phyloP scores from a whole-genome alignment of 92 coral and sea anemone species.

The Actinernus sp. region DNA sequence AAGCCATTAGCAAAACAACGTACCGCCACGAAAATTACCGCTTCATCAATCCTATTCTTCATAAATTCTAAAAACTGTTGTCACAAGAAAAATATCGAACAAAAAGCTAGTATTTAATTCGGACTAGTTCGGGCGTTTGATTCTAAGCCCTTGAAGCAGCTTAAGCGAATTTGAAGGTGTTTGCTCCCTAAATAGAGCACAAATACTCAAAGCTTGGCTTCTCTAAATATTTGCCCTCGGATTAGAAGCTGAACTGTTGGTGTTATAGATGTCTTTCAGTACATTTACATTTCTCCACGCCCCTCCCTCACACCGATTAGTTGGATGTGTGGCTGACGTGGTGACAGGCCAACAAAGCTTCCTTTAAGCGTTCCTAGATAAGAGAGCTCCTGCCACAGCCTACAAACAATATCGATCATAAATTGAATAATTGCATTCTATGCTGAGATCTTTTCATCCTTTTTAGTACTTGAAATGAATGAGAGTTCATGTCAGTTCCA shows the following conservation, averaged over 20 bases:
- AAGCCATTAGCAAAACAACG: constrained; percentile 86
- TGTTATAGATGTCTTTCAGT: constrained; percentile 90
- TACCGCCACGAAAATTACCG: constrained; percentile 88
- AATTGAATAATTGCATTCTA: constrained; percentile 72
- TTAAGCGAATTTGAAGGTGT: constrained; percentile 44
- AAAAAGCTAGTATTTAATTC: neutral
- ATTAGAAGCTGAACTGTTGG: constrained; percentile 76
- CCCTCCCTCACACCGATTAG: constrained; percentile 68
- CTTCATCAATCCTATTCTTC: constrained; percentile 84
- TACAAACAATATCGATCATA: constrained; percentile 50
- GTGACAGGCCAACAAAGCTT: constrained; percentile 82
- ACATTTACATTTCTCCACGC: constrained; percentile 81
- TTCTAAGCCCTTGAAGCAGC: constrained; percentile 26
- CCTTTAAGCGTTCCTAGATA: constrained; percentile 41
- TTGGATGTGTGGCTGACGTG: constrained; percentile 62
- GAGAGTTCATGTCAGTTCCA: constrained; percentile 6
- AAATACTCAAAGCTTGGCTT: constrained; percentile 61
- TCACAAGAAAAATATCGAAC: neutral
- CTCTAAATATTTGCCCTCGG: constrained; percentile 87
- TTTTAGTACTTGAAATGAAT: neutral
- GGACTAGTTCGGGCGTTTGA: constrained; percentile 3
- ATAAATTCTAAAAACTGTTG: constrained; percentile 31
- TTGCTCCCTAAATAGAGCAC: constrained; percentile 59
- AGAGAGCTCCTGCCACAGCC: constrained; percentile 15
- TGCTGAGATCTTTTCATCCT: constrained; percentile 6